Conservation (phyloP, 1,140 invertebrate genomes). For the Vollenhovia emeryi region DNA sequence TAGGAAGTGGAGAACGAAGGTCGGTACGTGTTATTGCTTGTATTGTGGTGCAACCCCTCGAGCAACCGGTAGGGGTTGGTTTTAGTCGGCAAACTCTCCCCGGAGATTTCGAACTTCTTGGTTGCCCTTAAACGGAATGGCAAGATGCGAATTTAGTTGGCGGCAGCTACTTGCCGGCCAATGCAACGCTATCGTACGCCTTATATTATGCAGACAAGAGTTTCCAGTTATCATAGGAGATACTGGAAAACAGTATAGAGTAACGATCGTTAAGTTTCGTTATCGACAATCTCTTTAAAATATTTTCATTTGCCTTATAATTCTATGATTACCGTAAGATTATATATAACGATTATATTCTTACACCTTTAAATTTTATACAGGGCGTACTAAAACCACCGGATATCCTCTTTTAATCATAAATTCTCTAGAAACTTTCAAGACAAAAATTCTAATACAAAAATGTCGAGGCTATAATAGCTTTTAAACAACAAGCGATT, state of each 20-base stretch:
- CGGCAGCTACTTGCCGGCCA: conserved; percentile 70
- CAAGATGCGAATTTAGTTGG: conserved; percentile 40
- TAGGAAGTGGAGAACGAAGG: conserved; percentile 26
- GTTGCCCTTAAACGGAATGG: conserved; percentile 69
- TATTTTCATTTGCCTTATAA: background rate
- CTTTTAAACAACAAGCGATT: too few relatives aligned
- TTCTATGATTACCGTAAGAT: background rate
- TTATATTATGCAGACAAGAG: background rate
- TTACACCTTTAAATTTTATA: too few relatives aligned
- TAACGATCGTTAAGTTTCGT: background rate
- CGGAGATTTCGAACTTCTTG: conserved; percentile 72
- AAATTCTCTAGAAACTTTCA: too few relatives aligned
- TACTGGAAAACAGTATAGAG: background rate
- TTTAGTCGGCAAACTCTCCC: conserved; percentile 77
- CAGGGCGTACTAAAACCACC: too few relatives aligned
- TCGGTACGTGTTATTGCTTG: conserved; percentile 82
- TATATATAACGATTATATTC: too few relatives aligned
- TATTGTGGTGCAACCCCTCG: conserved; percentile 81
- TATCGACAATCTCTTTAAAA: background rate
- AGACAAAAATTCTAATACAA: too few relatives aligned
- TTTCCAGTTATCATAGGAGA: too few relatives aligned
- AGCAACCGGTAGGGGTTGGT: conserved; percentile 75
- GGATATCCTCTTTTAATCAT: too few relatives aligned
- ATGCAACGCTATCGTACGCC: conserved; percentile 29
- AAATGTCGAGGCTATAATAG: too few relatives aligned